These are phyloP conservation scores for Polypterus bichir DNA, from an alignment of 2,113 vertebrate genomes.

Conservation along the genomic window DNA sequence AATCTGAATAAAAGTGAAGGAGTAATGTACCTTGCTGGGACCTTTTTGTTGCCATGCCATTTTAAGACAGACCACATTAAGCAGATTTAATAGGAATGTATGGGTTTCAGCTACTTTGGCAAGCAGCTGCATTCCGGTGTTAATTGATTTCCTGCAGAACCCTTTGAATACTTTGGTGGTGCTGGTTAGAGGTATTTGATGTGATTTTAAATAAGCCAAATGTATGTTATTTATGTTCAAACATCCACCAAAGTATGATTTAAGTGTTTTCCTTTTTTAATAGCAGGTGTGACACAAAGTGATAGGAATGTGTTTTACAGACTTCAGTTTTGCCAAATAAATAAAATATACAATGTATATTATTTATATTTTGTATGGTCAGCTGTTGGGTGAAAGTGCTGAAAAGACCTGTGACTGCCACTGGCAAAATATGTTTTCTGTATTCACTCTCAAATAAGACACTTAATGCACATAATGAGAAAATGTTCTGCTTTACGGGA, in stretches of 20 bases:
- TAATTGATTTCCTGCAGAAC: constrained; percentile 92
- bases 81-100: constrained; percentile 61
- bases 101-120: constrained; percentile 66
- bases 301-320: constrained; percentile 31
- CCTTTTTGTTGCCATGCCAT: constrained; percentile 48
- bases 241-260: constrained; percentile 39
- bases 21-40: constrained; percentile 47
- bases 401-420: no score
- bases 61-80: constrained; percentile 56
- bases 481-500: no score
- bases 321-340: constrained; percentile 21
- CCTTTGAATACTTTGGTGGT: constrained; percentile 67
- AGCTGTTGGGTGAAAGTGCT: no score
- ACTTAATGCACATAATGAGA: no score
- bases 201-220: constrained; percentile 80
- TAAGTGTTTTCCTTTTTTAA: constrained; percentile 46
- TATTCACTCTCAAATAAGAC: no score
- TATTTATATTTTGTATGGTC: no score
- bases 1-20: constrained; percentile 44
- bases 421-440: no score
- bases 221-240: constrained; percentile 66
- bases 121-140: constrained; percentile 65
- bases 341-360: no score
- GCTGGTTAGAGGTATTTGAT: constrained; percentile 73
- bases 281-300: constrained; percentile 43